These are phyloP conservation scores for Latrodectus hesperus DNA, from an alignment of 2,888 invertebrate species.

Conservation along the genomic window DNA sequence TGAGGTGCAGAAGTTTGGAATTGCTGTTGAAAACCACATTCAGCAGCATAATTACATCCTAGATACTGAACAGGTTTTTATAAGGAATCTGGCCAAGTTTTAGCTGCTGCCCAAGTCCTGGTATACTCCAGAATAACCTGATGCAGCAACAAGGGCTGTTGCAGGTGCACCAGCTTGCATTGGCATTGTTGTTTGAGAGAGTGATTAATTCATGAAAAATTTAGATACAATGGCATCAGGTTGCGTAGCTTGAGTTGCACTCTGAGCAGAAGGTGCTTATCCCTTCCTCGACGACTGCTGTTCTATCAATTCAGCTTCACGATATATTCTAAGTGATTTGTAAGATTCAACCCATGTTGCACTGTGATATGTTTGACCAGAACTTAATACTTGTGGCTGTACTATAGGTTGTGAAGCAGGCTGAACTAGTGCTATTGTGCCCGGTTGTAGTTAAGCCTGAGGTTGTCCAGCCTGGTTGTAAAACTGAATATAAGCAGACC, in stretches of 20 bases:
- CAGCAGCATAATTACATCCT: constrained; percentile 56
- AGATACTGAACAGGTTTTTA: constrained; percentile 55
- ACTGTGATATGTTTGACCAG: constrained; percentile 86
- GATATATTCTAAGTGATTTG: constrained; percentile 91
- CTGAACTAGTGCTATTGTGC: constrained; percentile 67
- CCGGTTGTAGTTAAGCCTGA: constrained; percentile 71
- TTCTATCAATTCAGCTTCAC: constrained; percentile 95
- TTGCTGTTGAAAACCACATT: constrained; percentile 51
- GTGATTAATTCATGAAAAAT: constrained; percentile 5
- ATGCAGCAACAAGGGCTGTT: constrained; percentile 43
- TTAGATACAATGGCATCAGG: constrained; percentile 24
- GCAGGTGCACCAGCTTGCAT: constrained; percentile 38
- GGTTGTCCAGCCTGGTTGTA: constrained; percentile 72
- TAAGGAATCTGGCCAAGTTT: constrained; percentile 57
- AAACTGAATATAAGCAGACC: constrained; percentile 77
- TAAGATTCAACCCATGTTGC: constrained; percentile 99
- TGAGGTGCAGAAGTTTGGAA: constrained; percentile 52
- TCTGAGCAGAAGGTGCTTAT: constrained; percentile 22
- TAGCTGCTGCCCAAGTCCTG: constrained; percentile 49
- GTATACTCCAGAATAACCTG: constrained; percentile 50
- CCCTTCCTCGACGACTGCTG: constrained; percentile 75
- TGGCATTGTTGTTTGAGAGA: constrained; percentile 10
- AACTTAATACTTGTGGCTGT: constrained; percentile 16
- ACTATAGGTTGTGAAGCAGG: constrained; percentile 36
- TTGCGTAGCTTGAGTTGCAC: constrained; percentile 13